Evolutionary conservation across 2,888 invertebrate species (phyloP).

Genomic region (Coronaproctus castanopsis): DNA sequence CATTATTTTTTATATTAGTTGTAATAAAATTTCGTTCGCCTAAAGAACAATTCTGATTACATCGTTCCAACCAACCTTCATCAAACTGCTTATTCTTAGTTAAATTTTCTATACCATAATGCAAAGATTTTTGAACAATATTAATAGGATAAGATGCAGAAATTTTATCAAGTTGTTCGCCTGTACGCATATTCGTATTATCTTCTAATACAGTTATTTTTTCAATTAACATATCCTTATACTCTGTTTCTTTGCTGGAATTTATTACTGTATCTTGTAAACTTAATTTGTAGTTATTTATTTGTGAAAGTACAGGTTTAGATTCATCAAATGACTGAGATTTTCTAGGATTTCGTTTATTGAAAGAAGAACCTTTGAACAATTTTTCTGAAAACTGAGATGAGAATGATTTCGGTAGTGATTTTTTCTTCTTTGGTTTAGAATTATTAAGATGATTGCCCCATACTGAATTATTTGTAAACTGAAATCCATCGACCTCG

Average conservation of each 20-base stretch:
- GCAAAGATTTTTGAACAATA: constrained; percentile 11
- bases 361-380: constrained; percentile 45
- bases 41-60: constrained; percentile 23
- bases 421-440: constrained; percentile 19
- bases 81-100: constrained; percentile 26
- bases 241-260: not conserved
- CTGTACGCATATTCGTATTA: not conserved
- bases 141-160: not conserved
- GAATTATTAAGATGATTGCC: constrained; percentile 30
- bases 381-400: constrained; percentile 42
- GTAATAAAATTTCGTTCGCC: constrained; percentile 10
- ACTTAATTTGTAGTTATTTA: not conserved
- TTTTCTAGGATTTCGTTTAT: constrained; percentile 57
- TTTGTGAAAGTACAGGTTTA: not conserved
- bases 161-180: not conserved
- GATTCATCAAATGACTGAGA: constrained; percentile 18
- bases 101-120: constrained; percentile 20
- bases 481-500: not conserved
- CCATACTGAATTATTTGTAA: constrained; percentile 25
- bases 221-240: not conserved
- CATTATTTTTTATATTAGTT: constrained; percentile 3
- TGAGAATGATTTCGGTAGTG: constrained; percentile 22
- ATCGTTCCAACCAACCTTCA: constrained; percentile 37
- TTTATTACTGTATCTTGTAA: not conserved
- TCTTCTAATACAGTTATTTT: constrained; percentile 6